phyloP scores from a whole-genome alignment of 2,797 vertebrate species.

The Allobates femoralis region DNA sequence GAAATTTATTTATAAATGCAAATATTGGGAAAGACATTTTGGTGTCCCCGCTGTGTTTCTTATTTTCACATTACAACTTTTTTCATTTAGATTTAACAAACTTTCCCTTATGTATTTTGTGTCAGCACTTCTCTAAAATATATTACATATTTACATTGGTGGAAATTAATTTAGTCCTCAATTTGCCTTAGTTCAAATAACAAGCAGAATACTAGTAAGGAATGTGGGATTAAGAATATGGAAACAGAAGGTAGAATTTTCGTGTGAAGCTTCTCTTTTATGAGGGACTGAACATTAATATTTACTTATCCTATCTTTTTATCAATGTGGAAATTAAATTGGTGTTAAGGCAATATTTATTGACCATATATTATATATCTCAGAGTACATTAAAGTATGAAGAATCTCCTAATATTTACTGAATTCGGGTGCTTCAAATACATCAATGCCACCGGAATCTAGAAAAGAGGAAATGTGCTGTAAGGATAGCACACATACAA shows the following conservation, averaged over 20 bases:
- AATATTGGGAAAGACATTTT: neutral
- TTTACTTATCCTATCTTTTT: neutral
- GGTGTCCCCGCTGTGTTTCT: constrained; percentile 9
- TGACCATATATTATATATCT: too few relatives aligned
- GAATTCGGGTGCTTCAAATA: too few relatives aligned
- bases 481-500: too few relatives aligned
- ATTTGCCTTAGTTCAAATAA: constrained; percentile 2
- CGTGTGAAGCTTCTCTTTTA: neutral
- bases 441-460: too few relatives aligned
- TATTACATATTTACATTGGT: constrained; percentile 1
- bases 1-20: constrained; percentile 21
- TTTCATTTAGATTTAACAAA: constrained; percentile 4
- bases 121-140: neutral
- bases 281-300: neutral
- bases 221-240: too few relatives aligned
- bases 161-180: constrained; percentile 1
- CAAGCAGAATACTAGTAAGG: neutral
- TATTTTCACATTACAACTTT: constrained; percentile 23
- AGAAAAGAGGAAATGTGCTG: too few relatives aligned
- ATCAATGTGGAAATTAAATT: neutral
- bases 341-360: neutral
- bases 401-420: too few relatives aligned
- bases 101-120: constrained; percentile 7
- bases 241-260: neutral
- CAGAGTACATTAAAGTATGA: too few relatives aligned